phyloP scores from a whole-genome alignment of 2,113 vertebrate genomes.

The Oreochromis tanganicae region DNA sequence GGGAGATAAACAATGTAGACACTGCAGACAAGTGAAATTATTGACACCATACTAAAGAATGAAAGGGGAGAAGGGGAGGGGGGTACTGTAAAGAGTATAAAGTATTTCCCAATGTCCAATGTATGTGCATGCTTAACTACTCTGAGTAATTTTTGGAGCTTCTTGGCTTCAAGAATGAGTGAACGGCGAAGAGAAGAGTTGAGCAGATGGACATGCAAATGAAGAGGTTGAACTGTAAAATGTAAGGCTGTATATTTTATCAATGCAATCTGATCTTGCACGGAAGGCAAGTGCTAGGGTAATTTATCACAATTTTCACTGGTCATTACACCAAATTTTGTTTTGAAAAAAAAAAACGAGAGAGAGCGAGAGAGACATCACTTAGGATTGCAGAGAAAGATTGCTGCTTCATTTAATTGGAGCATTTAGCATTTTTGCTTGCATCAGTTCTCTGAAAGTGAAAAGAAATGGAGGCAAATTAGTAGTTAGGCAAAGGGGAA shows the following conservation, averaged over 20 bases:
- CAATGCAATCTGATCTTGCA: background rate
- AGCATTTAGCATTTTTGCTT: conserved; percentile 12
- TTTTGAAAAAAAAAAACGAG: background rate
- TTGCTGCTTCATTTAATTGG: conserved; percentile 29
- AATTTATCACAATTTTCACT: conserved; percentile 27
- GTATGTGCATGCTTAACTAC: conserved; percentile 39
- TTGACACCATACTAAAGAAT: conserved; percentile 1
- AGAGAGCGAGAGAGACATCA: background rate
- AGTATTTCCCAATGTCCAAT: conserved; percentile 42
- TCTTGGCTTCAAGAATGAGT: background rate
- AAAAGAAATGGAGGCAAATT: background rate
- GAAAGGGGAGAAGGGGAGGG: background rate
- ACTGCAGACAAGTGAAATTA: conserved; percentile 26
- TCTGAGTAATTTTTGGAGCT: conserved; percentile 1
- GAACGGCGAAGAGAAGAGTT: background rate
- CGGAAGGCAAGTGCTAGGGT: background rate
- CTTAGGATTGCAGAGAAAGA: conserved; percentile 12
- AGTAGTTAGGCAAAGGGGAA: background rate
- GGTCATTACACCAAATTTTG: conserved; percentile 36
- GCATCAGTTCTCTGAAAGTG: background rate
- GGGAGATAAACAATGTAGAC: conserved; percentile 14
- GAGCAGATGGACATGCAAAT: conserved; percentile 23
- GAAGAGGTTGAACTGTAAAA: background rate
- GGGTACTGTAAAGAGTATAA: background rate
- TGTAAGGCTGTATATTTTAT: background rate